Evolutionary conservation across 2,888 invertebrate genomes (phyloP), one percentile per base, ranked within the genome.

Genomic region (Sarcophaga rosellei): DNA sequence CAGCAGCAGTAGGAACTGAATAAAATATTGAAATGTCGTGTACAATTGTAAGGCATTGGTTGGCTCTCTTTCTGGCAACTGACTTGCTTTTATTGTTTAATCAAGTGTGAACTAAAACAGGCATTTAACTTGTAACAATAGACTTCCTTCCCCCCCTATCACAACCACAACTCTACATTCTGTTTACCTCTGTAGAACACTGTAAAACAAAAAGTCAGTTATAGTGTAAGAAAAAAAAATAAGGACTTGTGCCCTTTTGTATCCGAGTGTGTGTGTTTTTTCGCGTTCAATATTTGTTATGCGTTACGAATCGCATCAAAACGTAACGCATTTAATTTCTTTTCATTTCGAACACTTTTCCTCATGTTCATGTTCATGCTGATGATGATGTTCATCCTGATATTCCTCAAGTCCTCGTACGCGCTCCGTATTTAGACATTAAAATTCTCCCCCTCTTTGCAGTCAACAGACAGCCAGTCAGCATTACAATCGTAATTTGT

Each of bases 51-150:
- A 35, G 35, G 35, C 35, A 35, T 35, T 35, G 35, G 47, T 15
- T 53, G 53, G 17, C 2, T 47, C 47, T 15, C 47, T 47, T 47
- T 4, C 47, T 47, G 47, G 47, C 47, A 47, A 66, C n/a, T 66
- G 57, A 21, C 17, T n/a, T 65, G 25, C 20, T 76, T 70, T 75
- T 80, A 83, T 86, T 84, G 81, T 78, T 86, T 78, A 86, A 86
- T 86, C 86, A 84, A 86, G 84, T 84, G 86, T 86, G 86, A 86
- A 86, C 84, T 81, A 83, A 84, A 79, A 86, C 84, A 84, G 75
- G 65, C 75, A 70, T 80, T 84, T 76, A 70, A 84, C 75, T 84
- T 84, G 84, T 80, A 80, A 84, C 79, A n/a, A n/a, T n/a, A 70
- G 79, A 65, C 20, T 44, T 66, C 45, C 21, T 45, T 68, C 70